Percentiles rank a stretch among this genome's conserved stretches.
These are phyloP conservation scores for Philaethria dido DNA, from an alignment of 2,888 invertebrate species.

Conservation along the genomic window DNA sequence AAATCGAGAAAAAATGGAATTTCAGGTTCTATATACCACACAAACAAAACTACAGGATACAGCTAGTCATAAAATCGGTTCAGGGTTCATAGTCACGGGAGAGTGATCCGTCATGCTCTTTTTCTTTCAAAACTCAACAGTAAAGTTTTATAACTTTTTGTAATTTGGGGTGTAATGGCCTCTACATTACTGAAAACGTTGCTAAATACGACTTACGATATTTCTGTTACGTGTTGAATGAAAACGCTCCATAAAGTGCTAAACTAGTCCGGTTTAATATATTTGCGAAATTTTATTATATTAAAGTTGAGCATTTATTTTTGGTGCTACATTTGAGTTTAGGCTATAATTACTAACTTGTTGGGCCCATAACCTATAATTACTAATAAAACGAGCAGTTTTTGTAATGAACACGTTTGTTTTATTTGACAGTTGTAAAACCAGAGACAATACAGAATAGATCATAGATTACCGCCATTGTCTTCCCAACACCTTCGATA, in stretches of 20 bases:
- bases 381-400: too few relatives aligned
- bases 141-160: conserved; percentile 11
- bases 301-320: neutral
- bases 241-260: conserved; percentile 3
- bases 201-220: conserved; percentile 9
- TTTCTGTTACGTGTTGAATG: neutral
- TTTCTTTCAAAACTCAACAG: conserved; percentile 14
- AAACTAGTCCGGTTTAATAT: neutral
- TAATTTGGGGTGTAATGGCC: conserved; percentile 11
- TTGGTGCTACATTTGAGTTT: neutral
- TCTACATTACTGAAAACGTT: conserved; percentile 12
- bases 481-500: too few relatives aligned
- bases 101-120: conserved; percentile 10
- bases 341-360: neutral
- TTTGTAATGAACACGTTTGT: too few relatives aligned
- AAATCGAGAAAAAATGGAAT: too few relatives aligned
- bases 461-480: too few relatives aligned
- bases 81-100: conserved; percentile 2
- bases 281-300: conserved; percentile 11
- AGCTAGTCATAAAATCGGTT: conserved; percentile 2
- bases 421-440: too few relatives aligned
- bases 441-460: too few relatives aligned
- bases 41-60: too few relatives aligned
- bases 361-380: too few relatives aligned
- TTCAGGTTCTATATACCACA: too few relatives aligned